These are phyloP conservation scores for Microcaecilia unicolor DNA, from an alignment of 2,797 vertebrate species.

Conservation along the genomic window DNA sequence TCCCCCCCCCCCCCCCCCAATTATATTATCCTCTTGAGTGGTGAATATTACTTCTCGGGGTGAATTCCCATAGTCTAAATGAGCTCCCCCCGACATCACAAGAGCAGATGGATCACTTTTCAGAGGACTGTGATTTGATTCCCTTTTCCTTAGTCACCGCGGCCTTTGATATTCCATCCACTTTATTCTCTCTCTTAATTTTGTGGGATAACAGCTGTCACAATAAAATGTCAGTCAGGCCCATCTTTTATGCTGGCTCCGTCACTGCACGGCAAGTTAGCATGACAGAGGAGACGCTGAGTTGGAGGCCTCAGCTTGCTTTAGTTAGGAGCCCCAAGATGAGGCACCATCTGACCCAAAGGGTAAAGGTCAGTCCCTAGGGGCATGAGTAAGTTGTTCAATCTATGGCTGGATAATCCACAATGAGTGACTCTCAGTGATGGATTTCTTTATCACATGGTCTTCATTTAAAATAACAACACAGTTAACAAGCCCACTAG, in stretches of 20 bases:
- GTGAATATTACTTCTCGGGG: too few relatives aligned
- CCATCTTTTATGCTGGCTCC: conserved; percentile 15
- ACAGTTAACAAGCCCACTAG: conserved; percentile 40
- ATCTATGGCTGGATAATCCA: conserved; percentile 40
- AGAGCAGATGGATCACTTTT: too few relatives aligned
- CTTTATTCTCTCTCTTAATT: conserved; percentile 15
- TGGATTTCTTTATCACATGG: conserved; percentile 39
- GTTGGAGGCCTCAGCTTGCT: conserved; percentile 30
- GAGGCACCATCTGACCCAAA: conserved; percentile 14
- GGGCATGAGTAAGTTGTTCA: conserved; percentile 19
- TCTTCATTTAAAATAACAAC: conserved; percentile 16
- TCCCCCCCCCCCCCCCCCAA: too few relatives aligned
- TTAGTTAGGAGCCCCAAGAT: conserved; percentile 31
- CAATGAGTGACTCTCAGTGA: conserved; percentile 33
- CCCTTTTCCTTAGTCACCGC: conserved; percentile 25
- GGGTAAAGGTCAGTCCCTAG: conserved; percentile 37
- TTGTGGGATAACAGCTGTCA: conserved; percentile 30
- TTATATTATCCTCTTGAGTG: too few relatives aligned
- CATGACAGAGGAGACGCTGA: conserved; percentile 16
- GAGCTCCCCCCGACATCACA: too few relatives aligned
- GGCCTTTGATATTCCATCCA: conserved; percentile 37
- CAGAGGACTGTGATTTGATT: conserved; percentile 8
- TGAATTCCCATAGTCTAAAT: too few relatives aligned
- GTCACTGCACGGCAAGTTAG: conserved; percentile 2
- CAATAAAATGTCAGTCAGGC: conserved; percentile 24